Base-by-base conservation (phyloP, 2,113 vertebrate genomes). In the Fregetta grallaria region DNA sequence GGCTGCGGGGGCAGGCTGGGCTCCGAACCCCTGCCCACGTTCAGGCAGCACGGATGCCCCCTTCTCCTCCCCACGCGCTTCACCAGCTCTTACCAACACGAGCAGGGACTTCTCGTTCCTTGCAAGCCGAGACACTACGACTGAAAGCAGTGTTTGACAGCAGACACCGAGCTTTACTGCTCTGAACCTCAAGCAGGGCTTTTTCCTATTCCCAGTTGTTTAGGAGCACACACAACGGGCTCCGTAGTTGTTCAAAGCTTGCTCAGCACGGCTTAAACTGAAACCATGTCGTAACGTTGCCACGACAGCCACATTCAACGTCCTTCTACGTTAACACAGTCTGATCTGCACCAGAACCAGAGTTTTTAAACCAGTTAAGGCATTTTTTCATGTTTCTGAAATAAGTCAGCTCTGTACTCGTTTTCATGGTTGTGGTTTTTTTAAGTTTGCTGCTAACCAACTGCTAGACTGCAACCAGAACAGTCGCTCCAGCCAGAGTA, bases 201-300 rank as follows among this genome's bases (percentile, higher is more conserved):
- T 12, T 32, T 29, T 14, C 53, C 63, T 5, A 11, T 18, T 19
- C 27, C 77, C 53, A 13, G 1, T 2, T 15, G 20, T 7, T 63
- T 3, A 32, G 71, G 66, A 42, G 30, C 27, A 6, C 7, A 0
- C 7, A 1, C 1, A 17, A 17, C 13, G 12, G 4, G 26, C 21
- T 34, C 26, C 32, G 73, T 1, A 34, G 58, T 0, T 7, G 13
- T n/a, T 65, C 32, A 27, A 13, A 44, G 38, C 32, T 47, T 32
- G 30, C 32, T 68, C 34, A 38, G 63, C 16, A 6, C 1, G 17
- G 20, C 4, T 56, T 9, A 11, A 21, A 18, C 36, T 13, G 49
- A 55, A 77, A 32, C 8, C 21, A 12, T 3, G 3, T 5, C 19
- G 0, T 38, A 49, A 50, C 29, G 4, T 2, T 5, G 45, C 32